phyloP scores from a whole-genome alignment of 1,140 invertebrate species.

The Cataglyphis hispanica region DNA sequence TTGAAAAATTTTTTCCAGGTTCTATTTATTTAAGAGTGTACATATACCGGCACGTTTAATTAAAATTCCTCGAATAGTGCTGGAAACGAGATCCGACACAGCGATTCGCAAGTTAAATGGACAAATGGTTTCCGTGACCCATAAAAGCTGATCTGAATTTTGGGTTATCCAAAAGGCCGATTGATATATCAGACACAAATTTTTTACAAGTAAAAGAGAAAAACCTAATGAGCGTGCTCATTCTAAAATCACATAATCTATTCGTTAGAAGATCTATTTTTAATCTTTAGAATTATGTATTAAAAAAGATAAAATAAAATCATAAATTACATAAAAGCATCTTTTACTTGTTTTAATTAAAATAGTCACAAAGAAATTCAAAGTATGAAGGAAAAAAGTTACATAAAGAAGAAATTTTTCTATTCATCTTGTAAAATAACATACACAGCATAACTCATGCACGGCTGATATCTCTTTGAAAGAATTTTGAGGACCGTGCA shows the following conservation, averaged over 20 bases:
- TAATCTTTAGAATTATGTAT: too few relatives aligned
- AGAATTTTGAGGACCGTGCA: constrained; percentile 9
- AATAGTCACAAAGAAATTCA: background rate
- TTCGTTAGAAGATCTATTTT: background rate
- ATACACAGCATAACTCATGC: background rate
- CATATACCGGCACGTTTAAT: constrained; percentile 53
- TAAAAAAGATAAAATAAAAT: background rate
- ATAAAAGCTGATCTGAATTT: constrained; percentile 31
- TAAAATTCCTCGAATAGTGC: constrained; percentile 65
- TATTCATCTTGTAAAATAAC: background rate
- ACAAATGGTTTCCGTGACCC: constrained; percentile 44
- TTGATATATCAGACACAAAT: background rate
- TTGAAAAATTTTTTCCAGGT: constrained; percentile 26
- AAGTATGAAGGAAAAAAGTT: background rate
- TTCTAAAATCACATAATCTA: background rate
- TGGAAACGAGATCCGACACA: constrained; percentile 37
- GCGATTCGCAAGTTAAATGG: constrained; percentile 36
- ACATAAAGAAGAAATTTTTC: background rate
- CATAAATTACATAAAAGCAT: too few relatives aligned
- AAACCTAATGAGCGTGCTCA: background rate
- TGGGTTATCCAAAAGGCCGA: background rate
- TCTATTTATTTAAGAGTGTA: constrained; percentile 43
- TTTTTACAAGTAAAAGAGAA: constrained; percentile 1
- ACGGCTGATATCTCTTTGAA: background rate
- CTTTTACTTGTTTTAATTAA: background rate